Evolutionary conservation across 2,113 vertebrate species (phyloP).

Genomic region (Pseudois nayaur): DNA sequence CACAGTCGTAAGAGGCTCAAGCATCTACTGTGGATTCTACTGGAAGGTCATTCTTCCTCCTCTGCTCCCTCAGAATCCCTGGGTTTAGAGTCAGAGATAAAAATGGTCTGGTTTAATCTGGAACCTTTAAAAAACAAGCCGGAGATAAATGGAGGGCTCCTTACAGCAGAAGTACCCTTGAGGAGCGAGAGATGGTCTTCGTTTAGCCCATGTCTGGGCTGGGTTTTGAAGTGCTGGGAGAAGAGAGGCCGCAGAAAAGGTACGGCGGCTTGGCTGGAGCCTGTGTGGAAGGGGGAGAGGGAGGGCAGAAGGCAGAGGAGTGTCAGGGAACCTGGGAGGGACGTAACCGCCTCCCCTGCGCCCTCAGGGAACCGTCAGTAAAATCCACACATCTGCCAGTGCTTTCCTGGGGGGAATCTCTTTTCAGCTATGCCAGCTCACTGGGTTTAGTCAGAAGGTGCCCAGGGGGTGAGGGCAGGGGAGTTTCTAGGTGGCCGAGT

Average conservation of each 20-base stretch:
- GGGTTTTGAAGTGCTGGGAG: not conserved
- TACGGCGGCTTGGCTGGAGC: not conserved
- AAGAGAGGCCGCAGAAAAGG: not conserved
- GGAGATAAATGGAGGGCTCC: not conserved
- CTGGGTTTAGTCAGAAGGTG: not conserved
- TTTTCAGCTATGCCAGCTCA: not conserved
- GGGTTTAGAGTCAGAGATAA: not conserved
- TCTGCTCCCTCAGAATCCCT: not conserved
- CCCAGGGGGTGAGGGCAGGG: not conserved
- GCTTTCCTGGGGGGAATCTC: not conserved
- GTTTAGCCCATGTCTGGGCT: not conserved
- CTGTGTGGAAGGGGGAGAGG: not conserved
- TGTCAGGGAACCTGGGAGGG: no score
- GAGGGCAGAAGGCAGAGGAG: not conserved
- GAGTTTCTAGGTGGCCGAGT: not conserved
- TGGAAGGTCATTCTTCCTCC: not conserved
- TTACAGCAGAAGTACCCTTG: not conserved
- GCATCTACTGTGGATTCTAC: not conserved
- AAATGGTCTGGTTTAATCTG: not conserved
- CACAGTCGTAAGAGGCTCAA: rapidly evolving
- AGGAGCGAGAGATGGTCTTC: not conserved
- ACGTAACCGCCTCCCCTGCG: not conserved
- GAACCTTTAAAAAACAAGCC: not conserved
- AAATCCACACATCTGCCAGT: not conserved
- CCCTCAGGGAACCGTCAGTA: not conserved